phyloP scores from a whole-genome alignment of 30 jellyfish, hydroid and myxozoan genomes.

The Clytia hemisphaerica region DNA sequence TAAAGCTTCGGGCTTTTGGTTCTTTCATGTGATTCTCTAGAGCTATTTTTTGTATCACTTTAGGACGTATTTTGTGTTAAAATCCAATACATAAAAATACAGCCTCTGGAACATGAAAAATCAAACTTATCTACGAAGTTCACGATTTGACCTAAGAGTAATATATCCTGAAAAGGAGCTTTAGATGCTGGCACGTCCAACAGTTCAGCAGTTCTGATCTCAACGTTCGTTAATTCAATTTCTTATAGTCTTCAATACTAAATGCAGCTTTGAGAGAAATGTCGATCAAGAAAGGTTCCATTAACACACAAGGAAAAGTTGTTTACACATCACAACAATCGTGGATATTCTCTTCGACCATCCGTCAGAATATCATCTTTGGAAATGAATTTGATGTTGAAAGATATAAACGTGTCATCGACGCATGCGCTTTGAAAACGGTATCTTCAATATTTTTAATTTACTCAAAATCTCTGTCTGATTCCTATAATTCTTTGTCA shows the following conservation, averaged over 20 bases:
- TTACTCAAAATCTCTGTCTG: too few species aligned
- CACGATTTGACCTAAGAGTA: too few species aligned
- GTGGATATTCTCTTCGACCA: slow-evolving; percentile 70
- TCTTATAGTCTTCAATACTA: slow-evolving; percentile 48
- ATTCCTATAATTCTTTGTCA: too few species aligned
- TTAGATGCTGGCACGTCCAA: too few species aligned
- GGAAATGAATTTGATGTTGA: slow-evolving; percentile 40
- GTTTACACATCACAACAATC: slow-evolving; percentile 65
- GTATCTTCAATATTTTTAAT: neutral
- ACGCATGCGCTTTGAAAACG: slow-evolving; percentile 39
- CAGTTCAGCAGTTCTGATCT: too few species aligned
- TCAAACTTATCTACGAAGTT: too few species aligned
- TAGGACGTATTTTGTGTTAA: too few species aligned
- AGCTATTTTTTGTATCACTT: neutral
- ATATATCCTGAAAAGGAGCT: too few species aligned
- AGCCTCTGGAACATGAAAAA: too few species aligned
- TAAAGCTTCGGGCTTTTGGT: too few species aligned
- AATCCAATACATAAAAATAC: too few species aligned
- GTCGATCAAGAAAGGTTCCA: slow-evolving; percentile 36
- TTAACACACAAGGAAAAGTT: slow-evolving; percentile 32
- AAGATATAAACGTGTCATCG: slow-evolving; percentile 14
- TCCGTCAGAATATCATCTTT: slow-evolving; percentile 58
- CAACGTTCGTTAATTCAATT: neutral
- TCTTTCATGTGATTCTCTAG: neutral
- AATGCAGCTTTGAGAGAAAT: slow-evolving; percentile 54